These are phyloP conservation scores for Calephelis perditalis DNA, from an alignment of 2,888 invertebrate species.

Conservation along the genomic window DNA sequence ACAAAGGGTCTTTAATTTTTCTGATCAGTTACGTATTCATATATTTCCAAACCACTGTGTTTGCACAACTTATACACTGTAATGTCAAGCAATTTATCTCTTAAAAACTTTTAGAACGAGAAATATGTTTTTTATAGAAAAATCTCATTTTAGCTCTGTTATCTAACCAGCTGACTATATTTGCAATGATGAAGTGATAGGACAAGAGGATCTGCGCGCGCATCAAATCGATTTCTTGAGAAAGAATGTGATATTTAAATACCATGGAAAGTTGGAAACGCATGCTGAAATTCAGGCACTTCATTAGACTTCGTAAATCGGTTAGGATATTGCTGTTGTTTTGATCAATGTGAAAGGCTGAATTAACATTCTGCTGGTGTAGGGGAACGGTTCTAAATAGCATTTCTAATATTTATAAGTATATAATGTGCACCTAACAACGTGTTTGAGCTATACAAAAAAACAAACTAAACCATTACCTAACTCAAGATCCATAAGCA, in stretches of 20 bases:
- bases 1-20: background rate
- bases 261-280: constrained; percentile 30
- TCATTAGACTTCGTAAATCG: constrained; percentile 14
- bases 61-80: background rate
- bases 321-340: constrained; percentile 7
- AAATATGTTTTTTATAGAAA: background rate
- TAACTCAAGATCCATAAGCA: no score
- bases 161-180: constrained; percentile 52
- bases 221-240: constrained; percentile 60
- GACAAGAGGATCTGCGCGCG: constrained; percentile 51
- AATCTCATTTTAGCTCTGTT: constrained; percentile 32
- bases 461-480: no score
- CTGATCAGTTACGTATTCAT: background rate
- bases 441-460: no score
- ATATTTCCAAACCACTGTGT: background rate
- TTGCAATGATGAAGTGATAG: constrained; percentile 35
- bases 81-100: background rate
- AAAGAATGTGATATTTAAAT: constrained; percentile 35
- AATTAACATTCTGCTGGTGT: no score
- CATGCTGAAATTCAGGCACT: constrained; percentile 29
- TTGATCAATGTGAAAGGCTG: no score
- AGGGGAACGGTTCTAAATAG: no score
- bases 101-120: background rate
- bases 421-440: no score
- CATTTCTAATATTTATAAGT: no score